phyloP scores from a whole-genome alignment of 2,888 invertebrate genomes.

The Synergus laeviventris region DNA sequence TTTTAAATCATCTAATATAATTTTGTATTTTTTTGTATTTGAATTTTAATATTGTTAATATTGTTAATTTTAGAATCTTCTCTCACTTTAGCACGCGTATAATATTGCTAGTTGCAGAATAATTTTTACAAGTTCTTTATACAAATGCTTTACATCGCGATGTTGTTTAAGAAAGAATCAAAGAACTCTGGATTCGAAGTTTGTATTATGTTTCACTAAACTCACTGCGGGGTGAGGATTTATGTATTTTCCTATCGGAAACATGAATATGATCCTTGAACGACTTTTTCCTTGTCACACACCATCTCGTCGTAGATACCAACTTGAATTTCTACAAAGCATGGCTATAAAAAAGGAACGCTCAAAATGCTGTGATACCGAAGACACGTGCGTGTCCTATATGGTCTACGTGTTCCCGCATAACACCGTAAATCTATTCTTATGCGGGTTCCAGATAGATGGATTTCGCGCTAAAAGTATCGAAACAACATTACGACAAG shows the following conservation, averaged over 20 bases:
- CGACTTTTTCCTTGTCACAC: constrained; percentile 21
- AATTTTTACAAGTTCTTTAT: too few species aligned
- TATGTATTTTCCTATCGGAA: constrained; percentile 20
- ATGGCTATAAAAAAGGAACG: constrained; percentile 27
- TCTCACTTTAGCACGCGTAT: too few species aligned
- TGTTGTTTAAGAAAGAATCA: neutral
- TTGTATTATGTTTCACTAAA: constrained; percentile 1
- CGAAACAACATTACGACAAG: constrained; percentile 21
- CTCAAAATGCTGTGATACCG: constrained; percentile 2
- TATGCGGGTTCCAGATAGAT: constrained; percentile 10
- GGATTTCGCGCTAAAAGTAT: constrained; percentile 22
- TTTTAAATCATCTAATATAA: too few species aligned
- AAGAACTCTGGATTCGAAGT: neutral
- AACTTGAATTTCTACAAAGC: constrained; percentile 17
- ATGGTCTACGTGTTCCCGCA: constrained; percentile 30
- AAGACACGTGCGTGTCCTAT: constrained; percentile 35
- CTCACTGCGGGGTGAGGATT: neutral
- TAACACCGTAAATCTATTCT: constrained; percentile 30
- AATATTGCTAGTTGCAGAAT: too few species aligned
- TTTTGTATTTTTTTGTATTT: too few species aligned
- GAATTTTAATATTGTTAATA: too few species aligned
- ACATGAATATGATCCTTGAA: constrained; percentile 16
- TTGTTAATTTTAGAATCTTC: too few species aligned
- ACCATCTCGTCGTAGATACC: constrained; percentile 13
- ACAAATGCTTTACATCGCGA: neutral